Evolutionary conservation across 2,797 vertebrate genomes (phyloP), one percentile per base, ranked within the genome.

Genomic region (Cetoscarus ocellatus): DNA sequence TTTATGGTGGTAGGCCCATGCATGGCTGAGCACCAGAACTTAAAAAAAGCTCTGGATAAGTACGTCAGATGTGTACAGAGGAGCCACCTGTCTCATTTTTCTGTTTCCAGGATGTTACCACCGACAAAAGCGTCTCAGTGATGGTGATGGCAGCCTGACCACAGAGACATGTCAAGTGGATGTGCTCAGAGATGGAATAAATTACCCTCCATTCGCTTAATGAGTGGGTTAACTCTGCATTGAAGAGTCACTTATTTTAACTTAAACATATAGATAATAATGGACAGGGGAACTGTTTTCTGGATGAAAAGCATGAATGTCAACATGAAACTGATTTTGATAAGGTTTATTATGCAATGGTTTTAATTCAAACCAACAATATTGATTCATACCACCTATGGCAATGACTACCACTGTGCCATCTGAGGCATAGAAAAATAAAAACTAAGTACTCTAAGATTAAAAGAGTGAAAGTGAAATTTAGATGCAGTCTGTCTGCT

Each of bases 11-110:
- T 36, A 19, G 44, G 52, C 14, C 82, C 63, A 61, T 36, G 76
- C 87, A 59, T 61, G 85, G 73, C 57, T 49, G 68, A 63, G 60
- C 61, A 38, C 34, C 70, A 35, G 61, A 72, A 61, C 60, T 66
- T 55, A 56, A 56, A 64, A n/a, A 57, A 67, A 61, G 27, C 50
- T 45, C 44, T 47, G 45, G 60, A 36, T 60, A 42, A 13, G 13
- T 54, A 61, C 34, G 57, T 80, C 75, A 78, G 77, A 55, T 84
- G 86, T 91, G 89, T 88, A 73, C 45, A 7, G 10, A 80, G 71
- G 75, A 10, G 70, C 88, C 89, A 91, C 75, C 90, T 90, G 88
- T 69, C 78, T 39, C 86, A 75, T 92, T 85, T 75, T 61, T 53
- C 44, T 7, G 79, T 88, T 63, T 80, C 88, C 62, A 73, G 81